Conservation (phyloP, 2,113 vertebrate genomes). For the Glaucomys volans region DNA sequence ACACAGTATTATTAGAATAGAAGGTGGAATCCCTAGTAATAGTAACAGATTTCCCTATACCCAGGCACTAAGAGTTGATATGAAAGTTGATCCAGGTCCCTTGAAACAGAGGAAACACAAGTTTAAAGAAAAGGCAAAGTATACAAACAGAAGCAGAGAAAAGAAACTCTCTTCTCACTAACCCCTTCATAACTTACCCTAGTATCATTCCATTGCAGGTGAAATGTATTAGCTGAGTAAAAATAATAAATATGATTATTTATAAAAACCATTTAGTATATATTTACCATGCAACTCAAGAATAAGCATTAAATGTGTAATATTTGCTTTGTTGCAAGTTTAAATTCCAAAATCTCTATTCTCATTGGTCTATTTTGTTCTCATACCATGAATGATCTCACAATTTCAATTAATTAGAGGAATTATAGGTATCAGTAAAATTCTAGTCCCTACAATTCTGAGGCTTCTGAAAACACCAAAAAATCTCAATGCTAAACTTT, state of each 20-base stretch:
- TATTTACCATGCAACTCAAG: conserved; percentile 13
- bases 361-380: background rate
- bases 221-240: conserved; percentile 27
- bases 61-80: background rate
- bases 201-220: background rate
- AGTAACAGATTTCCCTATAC: background rate
- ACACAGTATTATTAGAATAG: background rate
- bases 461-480: conserved; percentile 21
- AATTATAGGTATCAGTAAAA: background rate
- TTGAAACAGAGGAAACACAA: background rate
- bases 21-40: background rate
- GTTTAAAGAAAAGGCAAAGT: background rate
- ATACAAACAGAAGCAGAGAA: conserved; percentile 50
- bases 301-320: conserved; percentile 20
- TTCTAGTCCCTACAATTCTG: conserved; percentile 42
- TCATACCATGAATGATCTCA: background rate
- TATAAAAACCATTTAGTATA: background rate
- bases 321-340: background rate
- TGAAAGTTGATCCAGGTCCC: background rate
- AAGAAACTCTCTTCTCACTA: conserved; percentile 12
- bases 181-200: background rate
- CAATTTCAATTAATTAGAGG: conserved; percentile 41
- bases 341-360: conserved; percentile 15
- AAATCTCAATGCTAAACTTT: conserved; percentile 1
- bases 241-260: background rate